Evolutionary conservation across 2,888 invertebrate genomes (phyloP).

Genomic region (Plusia festucae): DNA sequence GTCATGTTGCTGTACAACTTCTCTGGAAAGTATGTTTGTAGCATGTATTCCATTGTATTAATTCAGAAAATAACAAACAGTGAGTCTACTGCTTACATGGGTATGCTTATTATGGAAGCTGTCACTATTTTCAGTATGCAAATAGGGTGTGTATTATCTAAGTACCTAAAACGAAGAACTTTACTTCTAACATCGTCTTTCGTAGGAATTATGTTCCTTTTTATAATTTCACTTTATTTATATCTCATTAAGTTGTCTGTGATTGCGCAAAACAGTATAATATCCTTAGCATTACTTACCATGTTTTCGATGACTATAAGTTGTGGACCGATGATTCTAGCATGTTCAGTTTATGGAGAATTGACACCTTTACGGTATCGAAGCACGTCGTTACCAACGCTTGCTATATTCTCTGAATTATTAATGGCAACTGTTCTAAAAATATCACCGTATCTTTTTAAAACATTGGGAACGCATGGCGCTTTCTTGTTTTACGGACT

Average conservation of each 20-base stretch:
- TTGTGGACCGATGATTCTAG: slow-evolving; percentile 66
- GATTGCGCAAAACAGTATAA: slow-evolving; percentile 56
- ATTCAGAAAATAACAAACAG: slow-evolving; percentile 61
- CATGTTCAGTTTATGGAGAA: slow-evolving; percentile 64
- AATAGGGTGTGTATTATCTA: slow-evolving; percentile 58
- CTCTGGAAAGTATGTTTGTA: slow-evolving; percentile 71
- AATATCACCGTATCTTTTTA: slow-evolving; percentile 62
- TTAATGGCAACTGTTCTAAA: slow-evolving; percentile 61
- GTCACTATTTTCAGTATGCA: slow-evolving; percentile 64
- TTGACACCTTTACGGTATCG: slow-evolving; percentile 62
- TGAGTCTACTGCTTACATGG: slow-evolving; percentile 63
- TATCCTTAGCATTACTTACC: slow-evolving; percentile 62
- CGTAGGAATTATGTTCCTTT: slow-evolving; percentile 61
- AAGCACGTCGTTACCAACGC: slow-evolving; percentile 55
- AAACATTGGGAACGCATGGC: slow-evolving; percentile 58
- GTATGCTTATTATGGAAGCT: slow-evolving; percentile 69
- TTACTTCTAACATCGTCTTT: slow-evolving; percentile 58
- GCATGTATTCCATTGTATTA: slow-evolving; percentile 61
- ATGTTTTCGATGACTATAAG: slow-evolving; percentile 65
- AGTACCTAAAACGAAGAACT: slow-evolving; percentile 60
- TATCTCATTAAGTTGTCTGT: slow-evolving; percentile 60
- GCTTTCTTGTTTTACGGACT: slow-evolving; percentile 64
- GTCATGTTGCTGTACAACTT: slow-evolving; percentile 69
- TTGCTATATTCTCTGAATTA: slow-evolving; percentile 55
- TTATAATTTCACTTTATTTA: slow-evolving; percentile 63